Base-by-base conservation (phyloP, 2,113 vertebrate genomes). In the Turdus rufiventris region DNA sequence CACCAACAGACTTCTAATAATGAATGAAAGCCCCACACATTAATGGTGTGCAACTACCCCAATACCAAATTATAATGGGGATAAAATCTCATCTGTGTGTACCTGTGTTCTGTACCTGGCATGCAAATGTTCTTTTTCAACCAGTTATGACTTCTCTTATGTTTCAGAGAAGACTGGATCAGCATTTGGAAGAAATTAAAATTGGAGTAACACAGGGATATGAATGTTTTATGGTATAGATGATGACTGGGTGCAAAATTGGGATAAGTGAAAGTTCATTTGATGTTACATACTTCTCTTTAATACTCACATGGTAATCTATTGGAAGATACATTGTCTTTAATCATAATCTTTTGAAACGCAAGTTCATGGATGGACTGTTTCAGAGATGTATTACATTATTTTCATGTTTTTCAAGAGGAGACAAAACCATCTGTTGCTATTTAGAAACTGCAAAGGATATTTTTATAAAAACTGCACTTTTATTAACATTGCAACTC, bases 331-430 rank as follows among this genome's bases (percentile, higher is more conserved):
- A 40, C 2, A n/a, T 66, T 88, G 51, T 66, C 71, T 85, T 91
- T 91, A 82, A 54, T 77, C 33, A 45, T 40, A 45, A 29, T 71
- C 33, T 84, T 88, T 82, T 85, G 72, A 62, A 93, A 66, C 29
- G 57, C 43, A 62, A 70, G 29, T 33, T 80, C 60, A 47, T 74
- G 54, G 42, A 36, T 83, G 42, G 56, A 51, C 75, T 94, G 50
- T 76, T 94, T 38, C 16, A 83, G 85, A 83, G 76, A 61, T 68
- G 18, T 26, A 23, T 89, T 56, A 54, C 88, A 70, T 63, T 75
- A 62, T 90, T 94, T 94, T 82, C 26, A 31, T 91, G 42, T 83
- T 95, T 92, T 93, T 92, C 67, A 83, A 94, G 88, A 83, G 62
- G 61, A 85, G 43, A 25, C 50, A 42, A 7, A 80, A 50, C 65